Conservation (phyloP, 23 tunicate species). For the Diplosoma virens region DNA sequence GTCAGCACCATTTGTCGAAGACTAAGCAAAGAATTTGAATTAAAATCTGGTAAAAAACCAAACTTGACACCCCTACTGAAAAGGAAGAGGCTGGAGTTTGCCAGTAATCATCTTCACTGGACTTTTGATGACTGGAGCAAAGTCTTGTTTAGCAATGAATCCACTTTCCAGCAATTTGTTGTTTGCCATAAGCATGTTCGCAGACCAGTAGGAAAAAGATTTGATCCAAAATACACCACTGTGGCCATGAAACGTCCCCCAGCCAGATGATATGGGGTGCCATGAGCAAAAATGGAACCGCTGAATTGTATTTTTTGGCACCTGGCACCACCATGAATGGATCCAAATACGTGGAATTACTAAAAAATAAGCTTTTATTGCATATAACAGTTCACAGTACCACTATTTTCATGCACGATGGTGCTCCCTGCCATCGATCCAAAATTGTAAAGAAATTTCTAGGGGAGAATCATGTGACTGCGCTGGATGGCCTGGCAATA, state of each 20-base stretch:
- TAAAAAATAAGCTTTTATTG: too few species aligned
- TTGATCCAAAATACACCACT: conserved; percentile 12
- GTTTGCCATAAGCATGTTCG: conserved; percentile 17
- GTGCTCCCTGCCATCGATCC: too few species aligned
- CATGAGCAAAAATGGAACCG: too few species aligned
- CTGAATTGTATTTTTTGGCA: too few species aligned
- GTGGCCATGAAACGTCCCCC: conserved; percentile 21
- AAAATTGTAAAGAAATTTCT: too few species aligned
- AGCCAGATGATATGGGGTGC: too few species aligned
- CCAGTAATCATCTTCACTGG: conserved; percentile 12
- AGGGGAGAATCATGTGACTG: too few species aligned
- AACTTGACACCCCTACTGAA: conserved; percentile 13
- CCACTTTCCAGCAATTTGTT: conserved; percentile 34
- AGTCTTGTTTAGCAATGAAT: conserved; percentile 14
- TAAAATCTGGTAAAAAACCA: conserved; percentile 29
- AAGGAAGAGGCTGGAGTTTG: conserved; percentile 19
- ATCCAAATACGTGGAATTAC: too few species aligned
- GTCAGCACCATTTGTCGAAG: conserved; percentile 3
- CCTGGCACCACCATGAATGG: too few species aligned
- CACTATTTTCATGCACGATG: too few species aligned
- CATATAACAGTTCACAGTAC: too few species aligned
- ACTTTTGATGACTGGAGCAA: conserved; percentile 26
- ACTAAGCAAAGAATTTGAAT: conserved; percentile 17
- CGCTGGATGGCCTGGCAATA: too few species aligned
- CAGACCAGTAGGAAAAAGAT: conserved; percentile 1